These are phyloP conservation scores for Osedax frankpressi DNA, from an alignment of 2,888 invertebrate genomes.

Conservation along the genomic window DNA sequence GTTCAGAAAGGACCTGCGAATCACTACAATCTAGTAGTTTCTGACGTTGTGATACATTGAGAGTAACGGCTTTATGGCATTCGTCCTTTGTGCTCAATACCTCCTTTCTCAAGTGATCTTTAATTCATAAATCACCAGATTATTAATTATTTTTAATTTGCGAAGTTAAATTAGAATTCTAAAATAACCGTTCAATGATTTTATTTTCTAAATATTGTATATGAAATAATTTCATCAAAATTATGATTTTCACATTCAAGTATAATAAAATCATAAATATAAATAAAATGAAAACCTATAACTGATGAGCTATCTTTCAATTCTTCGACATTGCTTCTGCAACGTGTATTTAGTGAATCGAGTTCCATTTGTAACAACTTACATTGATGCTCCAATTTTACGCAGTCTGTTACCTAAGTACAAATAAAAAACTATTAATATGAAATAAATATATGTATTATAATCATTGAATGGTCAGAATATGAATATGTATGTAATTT, in stretches of 20 bases:
- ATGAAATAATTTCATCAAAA: too few species aligned
- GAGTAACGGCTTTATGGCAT: neutral
- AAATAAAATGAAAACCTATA: neutral
- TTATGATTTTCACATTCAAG: too few species aligned
- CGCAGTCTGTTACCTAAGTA: neutral
- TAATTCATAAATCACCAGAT: too few species aligned
- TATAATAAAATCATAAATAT: too few species aligned
- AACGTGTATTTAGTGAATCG: neutral
- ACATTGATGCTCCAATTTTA: neutral
- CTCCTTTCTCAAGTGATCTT: neutral
- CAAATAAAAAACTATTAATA: too few species aligned
- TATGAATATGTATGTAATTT: too few species aligned
- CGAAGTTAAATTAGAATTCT: too few species aligned
- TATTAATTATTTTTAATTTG: too few species aligned
- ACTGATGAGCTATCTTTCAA: neutral
- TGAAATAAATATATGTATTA: too few species aligned
- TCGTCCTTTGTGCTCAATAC: neutral
- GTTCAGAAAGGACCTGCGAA: neutral
- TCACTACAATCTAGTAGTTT: neutral
- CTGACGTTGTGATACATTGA: neutral
- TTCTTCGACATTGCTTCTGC: neutral
- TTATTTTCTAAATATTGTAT: too few species aligned
- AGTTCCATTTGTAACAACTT: neutral
- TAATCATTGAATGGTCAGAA: too few species aligned
- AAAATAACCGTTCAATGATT: too few species aligned